A percentile compares a stretch with the other conserved stretches of the same genome.
phyloP scores from a whole-genome alignment of 2,888 invertebrate genomes.

The Gymnoscelis rufifasciata region DNA sequence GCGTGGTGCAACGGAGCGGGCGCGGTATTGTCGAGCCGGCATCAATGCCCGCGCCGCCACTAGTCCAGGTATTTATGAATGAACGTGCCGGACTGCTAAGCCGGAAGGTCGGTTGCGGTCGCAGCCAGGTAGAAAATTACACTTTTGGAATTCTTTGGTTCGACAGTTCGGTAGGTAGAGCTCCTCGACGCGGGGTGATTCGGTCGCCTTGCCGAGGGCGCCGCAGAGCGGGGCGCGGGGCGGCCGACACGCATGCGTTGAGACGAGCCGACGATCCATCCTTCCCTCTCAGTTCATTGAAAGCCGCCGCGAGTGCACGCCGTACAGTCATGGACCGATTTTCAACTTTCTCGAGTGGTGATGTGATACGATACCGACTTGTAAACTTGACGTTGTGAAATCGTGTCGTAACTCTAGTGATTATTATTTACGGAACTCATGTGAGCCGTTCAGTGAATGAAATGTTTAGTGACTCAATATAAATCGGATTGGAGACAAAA shows the following conservation, averaged over 20 bases:
- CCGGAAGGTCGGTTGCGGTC: constrained; percentile 62
- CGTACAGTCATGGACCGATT: constrained; percentile 82
- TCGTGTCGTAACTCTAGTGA: constrained; percentile 41
- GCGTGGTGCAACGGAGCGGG: constrained; percentile 48
- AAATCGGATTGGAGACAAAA: constrained; percentile 57
- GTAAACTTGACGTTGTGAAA: constrained; percentile 45
- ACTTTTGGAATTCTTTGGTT: constrained; percentile 71
- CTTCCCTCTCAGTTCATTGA: constrained; percentile 73
- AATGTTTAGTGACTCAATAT: constrained; percentile 54
- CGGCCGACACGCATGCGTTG: constrained; percentile 72
- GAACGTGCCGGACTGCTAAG: constrained; percentile 71
- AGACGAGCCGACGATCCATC: constrained; percentile 66
- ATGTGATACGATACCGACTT: constrained; percentile 73
- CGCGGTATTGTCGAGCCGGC: constrained; percentile 28
- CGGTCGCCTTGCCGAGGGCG: constrained; percentile 62
- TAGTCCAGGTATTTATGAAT: constrained; percentile 74
- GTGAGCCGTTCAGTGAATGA: constrained; percentile 41
- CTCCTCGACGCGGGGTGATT: constrained; percentile 62
- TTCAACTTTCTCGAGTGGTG: constrained; percentile 77
- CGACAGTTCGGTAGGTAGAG: constrained; percentile 67
- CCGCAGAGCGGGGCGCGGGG: constrained; percentile 77
- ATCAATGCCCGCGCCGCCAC: constrained; percentile 35
- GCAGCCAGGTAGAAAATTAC: constrained; percentile 76
- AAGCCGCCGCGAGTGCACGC: constrained; percentile 64
- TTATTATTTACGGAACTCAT: constrained; percentile 24